A percentile compares a stretch with the other conserved stretches of the same genome.
phyloP scores from a whole-genome alignment of 2,113 vertebrate genomes.

The Ursus arctos region DNA sequence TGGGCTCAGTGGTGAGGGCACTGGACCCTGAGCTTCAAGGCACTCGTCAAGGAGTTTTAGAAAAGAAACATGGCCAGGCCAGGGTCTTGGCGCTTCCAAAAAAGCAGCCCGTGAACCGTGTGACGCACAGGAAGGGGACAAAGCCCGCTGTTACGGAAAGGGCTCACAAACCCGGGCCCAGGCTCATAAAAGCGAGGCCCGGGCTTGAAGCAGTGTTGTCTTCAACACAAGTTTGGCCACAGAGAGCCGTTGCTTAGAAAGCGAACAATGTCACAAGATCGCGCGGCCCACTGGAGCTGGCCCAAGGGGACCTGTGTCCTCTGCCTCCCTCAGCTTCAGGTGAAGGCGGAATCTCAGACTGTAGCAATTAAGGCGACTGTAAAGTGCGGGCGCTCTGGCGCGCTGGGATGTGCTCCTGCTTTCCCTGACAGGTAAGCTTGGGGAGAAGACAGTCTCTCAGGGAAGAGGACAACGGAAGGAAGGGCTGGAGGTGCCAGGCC shows the following conservation, averaged over 20 bases:
- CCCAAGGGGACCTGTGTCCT: no score
- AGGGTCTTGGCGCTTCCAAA: not conserved
- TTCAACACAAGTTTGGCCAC: not conserved
- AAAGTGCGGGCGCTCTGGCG: not conserved
- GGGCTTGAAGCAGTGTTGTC: not conserved
- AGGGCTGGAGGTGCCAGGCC: not conserved
- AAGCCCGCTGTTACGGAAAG: not conserved
- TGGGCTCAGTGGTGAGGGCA: not conserved
- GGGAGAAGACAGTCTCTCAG: not conserved
- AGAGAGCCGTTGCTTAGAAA: not conserved
- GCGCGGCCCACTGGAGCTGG: not conserved
- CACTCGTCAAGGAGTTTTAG: not conserved
- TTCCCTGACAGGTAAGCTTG: not conserved
- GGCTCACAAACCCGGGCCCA: not conserved
- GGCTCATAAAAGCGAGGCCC: not conserved
- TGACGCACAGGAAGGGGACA: not conserved
- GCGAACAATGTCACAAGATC: not conserved
- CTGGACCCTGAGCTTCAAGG: not conserved
- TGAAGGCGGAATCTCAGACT: not conserved
- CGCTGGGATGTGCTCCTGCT: accelerated
- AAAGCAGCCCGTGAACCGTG: not conserved
- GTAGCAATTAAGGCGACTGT: accelerated
- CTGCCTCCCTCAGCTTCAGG: not conserved
- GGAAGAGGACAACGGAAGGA: not conserved
- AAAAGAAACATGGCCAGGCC: not conserved